These are phyloP conservation scores for Limulus polyphemus DNA, from an alignment of 2,888 invertebrate species.

Conservation along the genomic window DNA sequence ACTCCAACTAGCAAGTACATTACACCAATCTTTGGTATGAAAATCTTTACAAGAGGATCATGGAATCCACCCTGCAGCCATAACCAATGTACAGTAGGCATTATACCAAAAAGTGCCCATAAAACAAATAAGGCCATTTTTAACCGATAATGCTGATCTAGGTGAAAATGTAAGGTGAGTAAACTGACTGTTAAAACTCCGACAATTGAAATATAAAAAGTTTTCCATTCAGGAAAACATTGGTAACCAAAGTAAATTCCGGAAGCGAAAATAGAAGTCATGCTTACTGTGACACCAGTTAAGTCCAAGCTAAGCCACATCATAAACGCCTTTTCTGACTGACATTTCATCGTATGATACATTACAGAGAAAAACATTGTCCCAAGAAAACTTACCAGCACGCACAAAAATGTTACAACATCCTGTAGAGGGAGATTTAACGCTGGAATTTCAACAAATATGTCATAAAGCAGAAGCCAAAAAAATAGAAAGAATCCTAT, in stretches of 20 bases:
- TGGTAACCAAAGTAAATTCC: conserved; percentile 95
- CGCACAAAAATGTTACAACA: conserved; percentile 52
- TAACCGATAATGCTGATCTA: conserved; percentile 38
- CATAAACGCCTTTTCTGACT: conserved; percentile 53
- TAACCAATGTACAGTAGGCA: conserved; percentile 54
- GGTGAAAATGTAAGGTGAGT: conserved; percentile 57
- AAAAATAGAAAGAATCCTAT: conserved; percentile 43
- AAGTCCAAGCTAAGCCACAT: conserved; percentile 80
- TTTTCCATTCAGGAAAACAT: conserved; percentile 71
- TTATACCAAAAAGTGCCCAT: conserved; percentile 88
- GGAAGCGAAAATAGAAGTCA: conserved; percentile 86
- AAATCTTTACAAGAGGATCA: conserved; percentile 70
- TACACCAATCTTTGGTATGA: conserved; percentile 80
- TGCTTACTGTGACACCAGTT: conserved; percentile 80
- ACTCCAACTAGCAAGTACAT: conserved; percentile 91
- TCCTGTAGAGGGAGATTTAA: neutral
- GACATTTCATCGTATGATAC: conserved; percentile 45
- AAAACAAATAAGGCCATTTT: conserved; percentile 83
- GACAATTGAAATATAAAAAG: conserved; percentile 70
- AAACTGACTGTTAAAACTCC: conserved; percentile 65
- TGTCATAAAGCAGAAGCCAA: conserved; percentile 61
- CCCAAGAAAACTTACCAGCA: conserved; percentile 52
- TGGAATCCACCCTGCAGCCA: conserved; percentile 51
- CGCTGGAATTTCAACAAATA: neutral
- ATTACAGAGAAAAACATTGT: conserved; percentile 41